Percentiles rank a stretch among this genome's conserved stretches.
Conservation (phyloP, 2,888 invertebrate genomes). For the Zhuqinia jingwanae region DNA sequence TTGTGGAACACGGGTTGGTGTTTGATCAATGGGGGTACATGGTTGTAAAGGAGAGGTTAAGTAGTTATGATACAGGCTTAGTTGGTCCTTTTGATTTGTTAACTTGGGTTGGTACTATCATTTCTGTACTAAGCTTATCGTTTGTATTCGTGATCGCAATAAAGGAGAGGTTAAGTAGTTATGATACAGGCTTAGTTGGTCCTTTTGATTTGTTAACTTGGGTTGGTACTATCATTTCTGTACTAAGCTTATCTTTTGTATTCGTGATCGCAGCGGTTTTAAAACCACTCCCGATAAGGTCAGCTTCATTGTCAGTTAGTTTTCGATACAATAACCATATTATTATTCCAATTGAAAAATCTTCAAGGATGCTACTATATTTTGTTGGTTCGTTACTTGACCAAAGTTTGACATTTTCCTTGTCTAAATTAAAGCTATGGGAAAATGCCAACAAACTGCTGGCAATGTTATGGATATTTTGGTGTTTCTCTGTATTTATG, state of each 20-base stretch:
- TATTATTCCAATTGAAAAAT: neutral
- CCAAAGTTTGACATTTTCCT: neutral
- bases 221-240: neutral
- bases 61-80: constrained; percentile 10
- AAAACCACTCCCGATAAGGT: too few species aligned
- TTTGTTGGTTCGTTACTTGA: constrained; percentile 23
- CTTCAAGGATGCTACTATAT: neutral
- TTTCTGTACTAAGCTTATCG: neutral
- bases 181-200: constrained; percentile 13
- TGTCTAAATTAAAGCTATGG: neutral
- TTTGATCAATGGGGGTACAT: constrained; percentile 57
- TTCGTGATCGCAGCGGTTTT: neutral
- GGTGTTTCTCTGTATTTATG: neutral
- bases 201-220: constrained; percentile 48
- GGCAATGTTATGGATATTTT: constrained; percentile 9
- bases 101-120: constrained; percentile 25
- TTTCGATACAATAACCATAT: too few species aligned
- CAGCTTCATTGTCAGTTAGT: neutral
- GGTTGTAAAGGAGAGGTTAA: neutral
- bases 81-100: constrained; percentile 27
- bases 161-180: too few species aligned
- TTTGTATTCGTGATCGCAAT: neutral
- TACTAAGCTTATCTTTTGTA: neutral
- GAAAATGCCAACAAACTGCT: neutral
- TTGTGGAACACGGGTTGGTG: constrained; percentile 40